Evolutionary conservation across 2,888 invertebrate species (phyloP).

Genomic region (Oscheius sp.): DNA sequence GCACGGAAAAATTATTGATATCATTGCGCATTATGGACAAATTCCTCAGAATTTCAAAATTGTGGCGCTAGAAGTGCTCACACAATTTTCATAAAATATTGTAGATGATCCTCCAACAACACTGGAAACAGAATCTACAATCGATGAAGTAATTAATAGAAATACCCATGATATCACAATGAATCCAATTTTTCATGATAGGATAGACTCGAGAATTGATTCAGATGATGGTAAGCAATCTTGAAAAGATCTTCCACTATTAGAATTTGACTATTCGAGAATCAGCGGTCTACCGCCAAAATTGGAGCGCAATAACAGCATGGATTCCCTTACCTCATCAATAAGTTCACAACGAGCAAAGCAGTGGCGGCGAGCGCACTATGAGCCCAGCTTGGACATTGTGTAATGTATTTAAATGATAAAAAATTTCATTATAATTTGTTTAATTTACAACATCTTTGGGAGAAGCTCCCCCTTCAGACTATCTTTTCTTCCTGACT

Average conservation of each 20-base stretch:
- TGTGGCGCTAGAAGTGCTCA: too few relatives aligned
- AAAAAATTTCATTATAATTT: too few relatives aligned
- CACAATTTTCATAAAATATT: not conserved
- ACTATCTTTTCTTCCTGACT: too few relatives aligned
- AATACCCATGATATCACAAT: conserved; percentile 4
- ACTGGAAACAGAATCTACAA: conserved; percentile 10
- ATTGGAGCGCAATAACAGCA: conserved; percentile 3
- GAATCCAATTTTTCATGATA: conserved; percentile 21
- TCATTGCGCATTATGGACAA: too few relatives aligned
- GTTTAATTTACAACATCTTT: too few relatives aligned
- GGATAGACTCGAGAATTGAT: conserved; percentile 26
- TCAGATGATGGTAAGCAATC: conserved; percentile 12
- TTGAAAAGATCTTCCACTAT: not conserved
- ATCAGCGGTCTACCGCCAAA: not conserved
- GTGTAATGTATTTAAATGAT: too few relatives aligned
- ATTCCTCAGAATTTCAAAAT: too few relatives aligned
- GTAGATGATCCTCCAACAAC: conserved; percentile 14
- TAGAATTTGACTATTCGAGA: conserved; percentile 4
- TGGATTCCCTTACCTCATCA: not conserved
- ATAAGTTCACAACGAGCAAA: conserved; percentile 6
- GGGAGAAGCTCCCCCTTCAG: too few relatives aligned
- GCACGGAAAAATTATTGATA: too few relatives aligned
- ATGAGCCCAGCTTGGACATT: conserved; percentile 19
- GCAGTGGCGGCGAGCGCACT: conserved; percentile 16
- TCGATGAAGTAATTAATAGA: not conserved